Evolutionary conservation across 2,888 invertebrate species (phyloP).

Genomic region (Nemotelus pantherinus): DNA sequence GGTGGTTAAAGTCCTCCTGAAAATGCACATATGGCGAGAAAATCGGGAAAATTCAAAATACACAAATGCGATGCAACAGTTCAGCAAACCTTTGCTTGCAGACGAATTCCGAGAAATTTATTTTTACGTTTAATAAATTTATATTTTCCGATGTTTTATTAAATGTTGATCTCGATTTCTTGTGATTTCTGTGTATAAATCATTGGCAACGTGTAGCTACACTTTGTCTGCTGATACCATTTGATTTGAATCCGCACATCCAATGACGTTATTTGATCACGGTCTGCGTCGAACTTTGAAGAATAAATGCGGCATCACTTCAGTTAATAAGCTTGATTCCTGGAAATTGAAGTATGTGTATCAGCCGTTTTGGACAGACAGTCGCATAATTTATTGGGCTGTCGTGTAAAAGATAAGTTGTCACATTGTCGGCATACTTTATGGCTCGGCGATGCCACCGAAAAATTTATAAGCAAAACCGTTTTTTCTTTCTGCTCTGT

Average conservation of each 20-base stretch:
- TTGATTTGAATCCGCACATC: slow-evolving; percentile 24
- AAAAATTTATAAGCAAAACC: slow-evolving; percentile 32
- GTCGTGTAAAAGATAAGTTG: slow-evolving; percentile 36
- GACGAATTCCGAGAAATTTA: not conserved
- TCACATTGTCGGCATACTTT: slow-evolving; percentile 38
- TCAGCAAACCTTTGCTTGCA: slow-evolving; percentile 14
- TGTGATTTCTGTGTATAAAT: slow-evolving; percentile 4
- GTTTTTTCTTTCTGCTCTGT: slow-evolving; percentile 23
- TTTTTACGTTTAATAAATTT: slow-evolving; percentile 20
- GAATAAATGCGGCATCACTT: slow-evolving; percentile 32
- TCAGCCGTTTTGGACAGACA: slow-evolving; percentile 25
- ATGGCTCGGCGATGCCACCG: slow-evolving; percentile 30
- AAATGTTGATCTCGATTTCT: slow-evolving; percentile 11
- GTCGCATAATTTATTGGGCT: slow-evolving; percentile 33
- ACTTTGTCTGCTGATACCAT: slow-evolving; percentile 12
- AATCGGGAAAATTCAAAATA: slow-evolving; percentile 4
- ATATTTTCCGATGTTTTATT: not conserved
- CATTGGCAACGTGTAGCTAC: not conserved
- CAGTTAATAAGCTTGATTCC: slow-evolving; percentile 33
- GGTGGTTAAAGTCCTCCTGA: slow-evolving; percentile 28
- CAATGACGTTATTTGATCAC: slow-evolving; percentile 8
- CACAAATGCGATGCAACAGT: slow-evolving; percentile 19
- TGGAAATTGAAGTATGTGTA: slow-evolving; percentile 23
- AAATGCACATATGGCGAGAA: slow-evolving; percentile 32
- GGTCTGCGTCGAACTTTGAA: slow-evolving; percentile 24